Evolutionary conservation across 2,113 vertebrate species (phyloP).

Genomic region (Sceloporus tristichus): DNA sequence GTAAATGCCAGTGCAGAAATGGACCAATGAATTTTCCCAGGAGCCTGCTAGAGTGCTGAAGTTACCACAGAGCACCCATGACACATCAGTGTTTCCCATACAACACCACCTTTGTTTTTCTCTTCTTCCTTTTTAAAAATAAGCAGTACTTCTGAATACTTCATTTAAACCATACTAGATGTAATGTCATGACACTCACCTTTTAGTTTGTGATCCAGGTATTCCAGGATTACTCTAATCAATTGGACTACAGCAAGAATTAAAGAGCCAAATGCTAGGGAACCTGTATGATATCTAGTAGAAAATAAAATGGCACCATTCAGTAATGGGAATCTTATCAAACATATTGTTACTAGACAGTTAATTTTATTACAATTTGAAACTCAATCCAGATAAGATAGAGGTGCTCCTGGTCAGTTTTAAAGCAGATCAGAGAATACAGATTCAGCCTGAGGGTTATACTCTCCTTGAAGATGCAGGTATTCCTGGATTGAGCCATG

Average conservation of each 20-base stretch:
- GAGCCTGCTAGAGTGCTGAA: background rate
- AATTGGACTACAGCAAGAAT: slow-evolving; percentile 90
- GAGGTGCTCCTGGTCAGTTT: no score
- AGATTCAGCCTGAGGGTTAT: no score
- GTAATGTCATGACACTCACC: slow-evolving; percentile 73
- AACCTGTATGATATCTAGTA: slow-evolving; percentile 94
- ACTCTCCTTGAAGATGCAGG: no score
- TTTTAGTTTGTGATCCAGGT: slow-evolving; percentile 91
- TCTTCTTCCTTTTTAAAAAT: background rate
- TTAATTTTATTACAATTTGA: no score
- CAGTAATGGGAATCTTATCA: background rate
- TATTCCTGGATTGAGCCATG: no score
- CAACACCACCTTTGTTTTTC: background rate
- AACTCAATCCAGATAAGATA: no score
- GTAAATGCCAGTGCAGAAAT: background rate
- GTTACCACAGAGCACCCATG: background rate
- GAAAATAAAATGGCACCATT: slow-evolving; percentile 49
- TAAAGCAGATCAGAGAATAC: no score
- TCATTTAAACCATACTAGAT: background rate
- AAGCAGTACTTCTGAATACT: background rate
- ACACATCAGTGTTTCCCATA: background rate
- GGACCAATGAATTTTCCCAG: background rate
- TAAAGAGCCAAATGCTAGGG: slow-evolving; percentile 93
- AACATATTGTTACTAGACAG: background rate
- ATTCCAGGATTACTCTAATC: slow-evolving; percentile 88